Base-by-base conservation (phyloP, 2,888 invertebrate species). In the Gastrophysa polygoni region DNA sequence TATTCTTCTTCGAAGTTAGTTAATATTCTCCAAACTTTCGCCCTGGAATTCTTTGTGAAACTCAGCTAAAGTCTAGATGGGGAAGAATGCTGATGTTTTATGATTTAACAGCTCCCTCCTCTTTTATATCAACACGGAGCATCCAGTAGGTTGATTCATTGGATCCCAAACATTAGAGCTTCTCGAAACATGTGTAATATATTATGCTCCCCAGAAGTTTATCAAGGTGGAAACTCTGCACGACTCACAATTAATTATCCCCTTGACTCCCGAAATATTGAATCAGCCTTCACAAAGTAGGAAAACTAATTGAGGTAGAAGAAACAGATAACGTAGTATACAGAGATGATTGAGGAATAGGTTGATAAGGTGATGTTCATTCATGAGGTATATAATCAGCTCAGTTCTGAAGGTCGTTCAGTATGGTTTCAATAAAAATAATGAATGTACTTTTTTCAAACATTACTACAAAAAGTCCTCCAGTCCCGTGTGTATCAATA, bases 81-180 rank as follows among this genome's bases (percentile, higher is more conserved):
- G 63, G 46, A 34, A 51, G 51, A 34, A 51, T 51, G 51, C 59
- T 62, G 58, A 62, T 58, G 62, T 62, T 62, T 62, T 62, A 58
- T 58, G 57, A 54, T 57, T 52, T 58, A 58, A 62, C 62, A 62
- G 62, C 47, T 51, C 48, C 54, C 49, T 59, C 54, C 49, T 54
- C 55, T 55, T 50, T 50, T 7, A 24, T 24, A 24, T 7, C 7
- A 5, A 7, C 7, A 24, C 7, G 7, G 4, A 24, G 61, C 61
- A 61, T 61, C 57, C 51, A 57, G 61, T 61, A 57, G 57, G 51
- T 51, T 57, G 61, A 61, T 61, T 61, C 57, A 61, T 61, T 48
- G 61, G 47, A 61, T 52, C 52, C 57, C 52, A 61, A 61, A 61
- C 57, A 61, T 61, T 48, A 32, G 48, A 46, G 47, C 46, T 57